Evolutionary conservation across 2,888 invertebrate species (phyloP).

Genomic region (Pterostichus madidus): DNA sequence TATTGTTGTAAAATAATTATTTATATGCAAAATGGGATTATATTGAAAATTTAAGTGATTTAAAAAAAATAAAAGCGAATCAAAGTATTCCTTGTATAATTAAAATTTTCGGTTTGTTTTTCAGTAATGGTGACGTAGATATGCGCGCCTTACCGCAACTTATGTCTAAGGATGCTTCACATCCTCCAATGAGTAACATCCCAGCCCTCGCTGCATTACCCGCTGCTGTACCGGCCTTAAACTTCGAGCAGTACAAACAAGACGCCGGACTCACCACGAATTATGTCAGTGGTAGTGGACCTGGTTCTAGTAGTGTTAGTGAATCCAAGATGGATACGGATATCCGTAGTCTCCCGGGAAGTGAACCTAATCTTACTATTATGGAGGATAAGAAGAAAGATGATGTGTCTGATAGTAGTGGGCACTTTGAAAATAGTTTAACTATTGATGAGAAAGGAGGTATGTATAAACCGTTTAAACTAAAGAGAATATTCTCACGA

Average conservation of each 20-base stretch:
- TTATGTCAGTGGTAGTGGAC: conserved; percentile 69
- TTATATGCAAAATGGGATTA: no score
- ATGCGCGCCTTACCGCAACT: conserved; percentile 75
- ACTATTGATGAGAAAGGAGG: conserved; percentile 62
- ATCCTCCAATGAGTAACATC: conserved; percentile 38
- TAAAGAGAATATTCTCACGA: no score
- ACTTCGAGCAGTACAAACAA: conserved; percentile 71
- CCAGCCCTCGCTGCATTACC: conserved; percentile 58
- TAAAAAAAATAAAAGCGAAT: no score
- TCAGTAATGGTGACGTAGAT: conserved; percentile 76
- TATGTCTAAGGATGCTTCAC: conserved; percentile 63
- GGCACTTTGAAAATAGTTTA: conserved; percentile 25
- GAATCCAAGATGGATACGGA: conserved; percentile 67
- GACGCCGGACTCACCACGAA: conserved; percentile 69
- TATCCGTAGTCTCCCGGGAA: conserved; percentile 60
- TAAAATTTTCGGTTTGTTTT: conserved; percentile 65
- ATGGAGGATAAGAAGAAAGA: conserved; percentile 51
- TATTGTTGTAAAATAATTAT: no score
- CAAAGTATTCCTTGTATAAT: not conserved
- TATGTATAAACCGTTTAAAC: not conserved
- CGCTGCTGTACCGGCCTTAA: conserved; percentile 65
- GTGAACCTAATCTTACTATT: conserved; percentile 57
- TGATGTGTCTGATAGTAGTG: conserved; percentile 48
- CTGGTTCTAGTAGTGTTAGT: not conserved
- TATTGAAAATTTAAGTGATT: no score